A percentile compares a stretch with the other conserved stretches of the same genome.
Evolutionary conservation across 2,797 vertebrate species (phyloP).

Genomic region (Rhinella marina): DNA sequence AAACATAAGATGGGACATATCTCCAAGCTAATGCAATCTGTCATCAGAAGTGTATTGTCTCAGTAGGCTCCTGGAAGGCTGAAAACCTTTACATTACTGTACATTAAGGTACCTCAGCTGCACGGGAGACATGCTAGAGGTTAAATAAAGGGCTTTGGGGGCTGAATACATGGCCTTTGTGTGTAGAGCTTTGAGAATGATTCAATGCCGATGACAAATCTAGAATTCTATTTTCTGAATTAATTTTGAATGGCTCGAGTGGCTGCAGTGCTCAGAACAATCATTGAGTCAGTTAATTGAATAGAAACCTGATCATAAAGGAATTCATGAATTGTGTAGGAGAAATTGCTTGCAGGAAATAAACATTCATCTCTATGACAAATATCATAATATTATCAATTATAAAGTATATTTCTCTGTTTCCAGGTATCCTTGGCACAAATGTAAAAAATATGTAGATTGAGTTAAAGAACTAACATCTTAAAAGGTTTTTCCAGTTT

Average conservation of each 20-base stretch:
- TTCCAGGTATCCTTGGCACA: not conserved
- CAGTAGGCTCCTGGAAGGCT: conserved; percentile 36
- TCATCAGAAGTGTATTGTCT: conserved; percentile 37
- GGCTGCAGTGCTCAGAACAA: not conserved
- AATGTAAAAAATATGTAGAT: not conserved
- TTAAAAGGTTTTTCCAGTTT: no score
- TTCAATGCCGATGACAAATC: conserved; percentile 16
- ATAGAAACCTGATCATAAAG: conserved; percentile 8
- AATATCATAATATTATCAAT: not conserved
- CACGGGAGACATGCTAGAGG: conserved; percentile 18
- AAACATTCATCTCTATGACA: not conserved
- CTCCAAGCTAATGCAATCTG: conserved; percentile 26
- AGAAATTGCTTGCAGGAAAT: not conserved
- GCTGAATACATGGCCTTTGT: conserved; percentile 25
- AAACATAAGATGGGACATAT: not conserved
- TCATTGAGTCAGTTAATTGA: not conserved
- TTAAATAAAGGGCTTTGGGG: conserved; percentile 19
- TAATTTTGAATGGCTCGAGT: not conserved
- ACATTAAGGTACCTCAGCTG: conserved; percentile 15
- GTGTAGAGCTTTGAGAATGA: not conserved
- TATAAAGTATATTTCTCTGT: not conserved
- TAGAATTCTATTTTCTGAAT: not conserved
- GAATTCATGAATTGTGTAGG: not conserved
- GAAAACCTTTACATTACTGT: conserved; percentile 38
- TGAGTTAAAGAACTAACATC: not conserved